phyloP scores from a whole-genome alignment of 1,140 invertebrate genomes.

The Zelostemma sp. region DNA sequence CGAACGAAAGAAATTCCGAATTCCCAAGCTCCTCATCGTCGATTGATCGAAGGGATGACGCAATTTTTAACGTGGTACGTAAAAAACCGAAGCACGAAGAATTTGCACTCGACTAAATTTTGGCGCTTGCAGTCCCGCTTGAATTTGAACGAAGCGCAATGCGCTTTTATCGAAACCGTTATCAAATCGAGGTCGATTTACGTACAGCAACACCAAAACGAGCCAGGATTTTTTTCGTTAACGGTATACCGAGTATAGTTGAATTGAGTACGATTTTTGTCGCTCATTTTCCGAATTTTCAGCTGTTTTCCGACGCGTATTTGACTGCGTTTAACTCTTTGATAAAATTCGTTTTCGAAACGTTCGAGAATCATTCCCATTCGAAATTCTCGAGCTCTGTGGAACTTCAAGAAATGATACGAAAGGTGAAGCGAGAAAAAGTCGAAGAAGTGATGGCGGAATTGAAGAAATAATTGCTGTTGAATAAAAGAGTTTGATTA shows the following conservation, averaged over 20 bases:
- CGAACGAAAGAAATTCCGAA: slow-evolving; percentile 2
- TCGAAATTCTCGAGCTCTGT: not conserved
- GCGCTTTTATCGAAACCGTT: slow-evolving; percentile 24
- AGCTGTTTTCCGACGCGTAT: slow-evolving; percentile 51
- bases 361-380: slow-evolving; percentile 16
- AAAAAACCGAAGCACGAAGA: too few species aligned
- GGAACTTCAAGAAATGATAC: not conserved
- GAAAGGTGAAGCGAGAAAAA: not conserved
- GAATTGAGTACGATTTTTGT: slow-evolving; percentile 2
- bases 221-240: slow-evolving; percentile 54
- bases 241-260: slow-evolving; percentile 28
- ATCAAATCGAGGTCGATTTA: slow-evolving; percentile 51
- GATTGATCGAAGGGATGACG: slow-evolving; percentile 38
- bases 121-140: not conserved
- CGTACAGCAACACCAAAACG: slow-evolving; percentile 46
- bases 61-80: slow-evolving; percentile 17
- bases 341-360: slow-evolving; percentile 37
- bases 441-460: not conserved
- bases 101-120: not conserved
- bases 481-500: too few species aligned
- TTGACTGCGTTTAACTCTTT: slow-evolving; percentile 30
- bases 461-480: not conserved
- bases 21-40: slow-evolving; percentile 22
- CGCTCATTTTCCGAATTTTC: slow-evolving; percentile 12
- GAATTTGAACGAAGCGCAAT: not conserved